Evolutionary conservation across 1,140 invertebrate genomes (phyloP), one percentile per base, ranked within the genome.

Genomic region (Drusus annulatus): DNA sequence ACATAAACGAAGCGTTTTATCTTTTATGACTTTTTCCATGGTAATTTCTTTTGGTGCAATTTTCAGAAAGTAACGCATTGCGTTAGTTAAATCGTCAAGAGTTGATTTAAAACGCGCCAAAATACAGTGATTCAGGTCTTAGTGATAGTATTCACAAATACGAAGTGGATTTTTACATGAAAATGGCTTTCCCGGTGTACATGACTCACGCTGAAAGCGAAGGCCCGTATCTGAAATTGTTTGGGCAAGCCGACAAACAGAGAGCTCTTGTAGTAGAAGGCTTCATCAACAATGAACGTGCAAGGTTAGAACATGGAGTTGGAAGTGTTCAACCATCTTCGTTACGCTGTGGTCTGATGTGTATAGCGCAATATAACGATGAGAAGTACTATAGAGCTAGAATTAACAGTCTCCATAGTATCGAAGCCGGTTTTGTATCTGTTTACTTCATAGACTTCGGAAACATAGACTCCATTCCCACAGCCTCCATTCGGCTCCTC

Each of bases 371-470:
- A 88, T 93, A 92, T 85, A 91, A 91, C 86, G 92, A 93, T 85
- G 90, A 91, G 28, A 88, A 87, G 7, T 94, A 92, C 86, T 93
- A 92, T 83, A 88, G 93, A 82, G 92, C 92, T 2, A 91, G 89
- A 86, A 88, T 94, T 69, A 87, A 87, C 56, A 91, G 86, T 74
- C 86, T 87, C 4, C 85, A 86, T 8, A 86, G 89, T 79, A 74
- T 90, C 16, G 79, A 86, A 2, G 89, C 89, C 68, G 88, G 89
- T 17, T 85, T 88, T 60, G 88, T 93, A 17, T 86, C 91, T 79
- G 91, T 95, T 3, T 91, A 92, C 52, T 94, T 94, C 75, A 89
- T 95, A 5, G 94, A 95, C 86, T 95, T 93, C 85, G 94, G 94
- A 76, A 94, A 94, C 79, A 88, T 87, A 68, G 92, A 92, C 80